phyloP scores from a whole-genome alignment of 2,888 invertebrate species.

The Daptonema setosum region DNA sequence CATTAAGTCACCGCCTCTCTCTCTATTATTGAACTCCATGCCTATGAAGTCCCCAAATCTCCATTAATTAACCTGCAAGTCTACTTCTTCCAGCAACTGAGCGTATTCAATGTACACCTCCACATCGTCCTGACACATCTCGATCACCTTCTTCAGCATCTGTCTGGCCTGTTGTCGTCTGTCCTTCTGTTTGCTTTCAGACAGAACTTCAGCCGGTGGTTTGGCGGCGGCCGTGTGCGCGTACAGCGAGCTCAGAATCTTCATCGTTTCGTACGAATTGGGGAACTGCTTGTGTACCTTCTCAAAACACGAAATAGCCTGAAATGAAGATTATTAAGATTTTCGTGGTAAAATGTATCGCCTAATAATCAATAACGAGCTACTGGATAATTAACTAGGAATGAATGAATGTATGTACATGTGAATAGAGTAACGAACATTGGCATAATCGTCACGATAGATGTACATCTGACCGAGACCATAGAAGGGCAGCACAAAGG shows the following conservation, averaged over 20 bases:
- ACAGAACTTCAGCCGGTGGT: constrained; percentile 3
- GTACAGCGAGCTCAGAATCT: constrained; percentile 87
- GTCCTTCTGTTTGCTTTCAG: constrained; percentile 4
- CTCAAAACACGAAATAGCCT: constrained; percentile 95
- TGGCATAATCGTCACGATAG: constrained; percentile 71
- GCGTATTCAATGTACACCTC: constrained; percentile 98
- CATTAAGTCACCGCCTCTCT: no score
- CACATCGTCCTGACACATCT: constrained; percentile 89
- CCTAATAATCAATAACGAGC: no score
- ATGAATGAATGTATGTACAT: no score
- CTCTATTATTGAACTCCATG: no score
- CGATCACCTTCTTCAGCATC: constrained; percentile 71
- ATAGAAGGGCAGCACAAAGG: constrained; percentile 87
- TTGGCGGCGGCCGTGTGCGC: constrained; percentile 36
- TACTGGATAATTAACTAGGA: no score
- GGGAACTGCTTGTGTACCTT: constrained; percentile 90
- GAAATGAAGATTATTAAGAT: no score
- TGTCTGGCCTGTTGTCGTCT: constrained; percentile 62
- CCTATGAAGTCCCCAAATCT: no score
- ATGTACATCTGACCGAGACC: constrained; percentile 99
- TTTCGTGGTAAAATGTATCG: no score
- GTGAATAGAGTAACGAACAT: no score
- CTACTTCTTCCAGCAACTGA: constrained; percentile 84
- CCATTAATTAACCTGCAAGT: no score
- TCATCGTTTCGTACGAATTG: constrained; percentile 97